phyloP scores from a whole-genome alignment of 1,140 invertebrate species.

The Aphaenogaster ashmeadi region DNA sequence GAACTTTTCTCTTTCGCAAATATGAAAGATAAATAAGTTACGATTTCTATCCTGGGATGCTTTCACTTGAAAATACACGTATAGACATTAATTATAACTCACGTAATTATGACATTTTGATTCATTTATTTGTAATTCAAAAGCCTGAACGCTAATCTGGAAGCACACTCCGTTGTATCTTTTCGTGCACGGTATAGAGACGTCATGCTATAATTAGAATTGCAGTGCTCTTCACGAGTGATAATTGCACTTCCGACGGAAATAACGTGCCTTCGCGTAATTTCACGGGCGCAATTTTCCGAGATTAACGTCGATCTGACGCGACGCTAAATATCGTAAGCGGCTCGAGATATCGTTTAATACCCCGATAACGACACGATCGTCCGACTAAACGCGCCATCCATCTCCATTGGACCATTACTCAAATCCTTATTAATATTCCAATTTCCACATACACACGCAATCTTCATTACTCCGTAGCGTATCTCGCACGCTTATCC shows the following conservation, averaged over 20 bases:
- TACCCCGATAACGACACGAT: conserved; percentile 29
- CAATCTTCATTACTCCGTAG: conserved; percentile 9
- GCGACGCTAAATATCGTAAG: conserved; percentile 46
- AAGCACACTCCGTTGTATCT: not conserved
- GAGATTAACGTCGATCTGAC: conserved; percentile 52
- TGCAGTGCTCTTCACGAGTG: conserved; percentile 15
- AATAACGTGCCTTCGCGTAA: conserved; percentile 45
- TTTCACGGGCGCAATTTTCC: conserved; percentile 44
- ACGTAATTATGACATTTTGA: not conserved
- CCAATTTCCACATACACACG: conserved; percentile 22
- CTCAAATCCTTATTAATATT: conserved; percentile 51
- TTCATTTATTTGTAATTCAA: not conserved
- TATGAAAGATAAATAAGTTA: not conserved
- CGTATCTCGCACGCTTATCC: conserved; percentile 15
- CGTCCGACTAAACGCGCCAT: not conserved
- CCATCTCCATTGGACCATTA: conserved; percentile 10
- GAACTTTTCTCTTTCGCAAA: not conserved
- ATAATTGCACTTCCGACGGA: conserved; percentile 55
- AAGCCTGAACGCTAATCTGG: not conserved
- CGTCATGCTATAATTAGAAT: conserved; percentile 17
- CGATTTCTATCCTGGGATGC: not conserved
- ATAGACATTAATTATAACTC: not conserved
- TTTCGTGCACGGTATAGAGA: not conserved
- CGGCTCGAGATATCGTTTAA: conserved; percentile 29
- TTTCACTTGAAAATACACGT: not conserved